Base-by-base conservation (phyloP, 1,140 invertebrate genomes). In the Charaxes varanes region DNA sequence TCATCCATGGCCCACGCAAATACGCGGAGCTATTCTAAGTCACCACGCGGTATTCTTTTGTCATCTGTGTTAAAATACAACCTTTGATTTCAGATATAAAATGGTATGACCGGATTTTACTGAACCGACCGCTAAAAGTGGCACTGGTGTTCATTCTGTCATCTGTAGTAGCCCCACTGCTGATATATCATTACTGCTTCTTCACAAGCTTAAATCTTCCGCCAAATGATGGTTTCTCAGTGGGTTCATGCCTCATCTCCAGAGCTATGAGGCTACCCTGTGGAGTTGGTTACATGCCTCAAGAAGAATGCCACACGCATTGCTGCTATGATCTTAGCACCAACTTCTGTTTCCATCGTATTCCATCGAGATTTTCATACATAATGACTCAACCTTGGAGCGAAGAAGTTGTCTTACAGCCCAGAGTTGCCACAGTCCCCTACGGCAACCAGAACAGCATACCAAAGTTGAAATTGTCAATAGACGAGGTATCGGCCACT, bases 281-380 rank as follows among this genome's bases (percentile, higher is more conserved):
- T 38, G 76, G 79, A 0, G 3, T 49, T 7, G 65, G 62, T 1
- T 35, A 52, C 11, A 41, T 68, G 6, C 17, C 46, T 2, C 36
- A 56, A 17, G 22, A 32, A 0, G 26, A 69, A 24, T 83, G 79
- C 26, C 72, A 72, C 24, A 18, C 36, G 2, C 62, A 79, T 41
- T 83, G 79, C 23, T 83, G 77, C 26, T 83, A 72, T 28, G 77
- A 83, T 22, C 28, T 48, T 3, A 52, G 21, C 6, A 60, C 51
- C 10, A 15, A 65, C 8, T 30, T 66, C 16, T 83, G 79, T 36
- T 83, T 64, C 35, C 74, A 83, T 13, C 44, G 72, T 26, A 46
- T 65, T 11, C 79, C 79, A 3, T 80, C 79, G 2, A 46, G 72
- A 26, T 83, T 80, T 41, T 68, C 68, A 3, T 83, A 80, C 33